A percentile compares a stretch with the other conserved stretches of the same genome.
These are phyloP conservation scores for Saguinus midas DNA, from an alignment of 2,113 vertebrate genomes.

Conservation along the genomic window DNA sequence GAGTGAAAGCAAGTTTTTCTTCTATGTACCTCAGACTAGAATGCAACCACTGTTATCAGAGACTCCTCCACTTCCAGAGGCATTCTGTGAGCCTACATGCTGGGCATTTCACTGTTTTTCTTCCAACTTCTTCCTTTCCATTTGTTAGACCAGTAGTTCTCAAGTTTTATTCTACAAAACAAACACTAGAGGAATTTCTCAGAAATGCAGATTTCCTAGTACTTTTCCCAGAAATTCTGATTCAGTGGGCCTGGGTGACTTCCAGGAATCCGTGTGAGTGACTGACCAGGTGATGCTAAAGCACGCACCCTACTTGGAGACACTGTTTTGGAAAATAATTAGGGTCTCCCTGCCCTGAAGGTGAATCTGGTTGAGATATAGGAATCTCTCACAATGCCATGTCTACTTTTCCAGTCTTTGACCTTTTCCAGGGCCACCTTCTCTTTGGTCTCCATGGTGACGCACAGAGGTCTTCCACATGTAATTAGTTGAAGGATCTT, in stretches of 20 bases:
- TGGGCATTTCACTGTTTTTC: neutral
- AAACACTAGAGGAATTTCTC: neutral
- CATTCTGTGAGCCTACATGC: neutral
- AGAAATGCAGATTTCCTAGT: neutral
- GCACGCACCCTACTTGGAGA: neutral
- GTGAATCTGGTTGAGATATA: neutral
- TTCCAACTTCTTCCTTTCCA: neutral
- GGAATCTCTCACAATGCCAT: neutral
- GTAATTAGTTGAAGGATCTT: conserved; percentile 23
- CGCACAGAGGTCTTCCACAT: neutral
- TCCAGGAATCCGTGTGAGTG: neutral
- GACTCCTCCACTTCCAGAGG: neutral
- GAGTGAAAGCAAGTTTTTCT: neutral
- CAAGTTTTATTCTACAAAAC: neutral
- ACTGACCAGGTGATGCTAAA: neutral
- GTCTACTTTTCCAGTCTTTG: conserved; percentile 10
- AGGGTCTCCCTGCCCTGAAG: neutral
- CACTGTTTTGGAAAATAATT: conserved; percentile 16
- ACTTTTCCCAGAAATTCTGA: neutral
- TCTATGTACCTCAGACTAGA: neutral
- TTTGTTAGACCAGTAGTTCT: neutral
- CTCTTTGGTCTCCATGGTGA: conserved; percentile 54
- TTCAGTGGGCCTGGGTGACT: neutral
- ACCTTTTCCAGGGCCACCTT: conserved; percentile 25
- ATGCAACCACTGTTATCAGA: neutral